Evolutionary conservation across 2,888 invertebrate species (phyloP), one percentile per base, ranked within the genome.

Genomic region (Scaptomyza tumidula): DNA sequence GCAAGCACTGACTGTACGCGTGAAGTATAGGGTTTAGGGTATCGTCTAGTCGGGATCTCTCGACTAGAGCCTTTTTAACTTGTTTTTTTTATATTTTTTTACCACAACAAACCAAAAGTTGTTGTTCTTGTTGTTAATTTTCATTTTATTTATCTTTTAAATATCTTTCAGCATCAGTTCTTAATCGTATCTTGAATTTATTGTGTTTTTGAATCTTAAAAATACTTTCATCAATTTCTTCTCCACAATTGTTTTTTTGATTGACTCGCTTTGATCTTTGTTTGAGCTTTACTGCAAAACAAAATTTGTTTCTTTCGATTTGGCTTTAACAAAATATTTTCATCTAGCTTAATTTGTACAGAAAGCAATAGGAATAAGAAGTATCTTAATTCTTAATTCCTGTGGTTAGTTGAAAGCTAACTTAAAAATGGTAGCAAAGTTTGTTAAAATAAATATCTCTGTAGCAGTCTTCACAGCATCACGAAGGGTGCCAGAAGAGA

Each of bases 71-170:
- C 7, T 9, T 19, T 37, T n/a, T 19, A 16, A 29, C 4, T 31
- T 57, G 24, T 27, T 33, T 13, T 46, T 39, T 44, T 14, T 41
- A n/a, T 41, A 16, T n/a, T 19, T 35, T 35, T 24, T 13, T 24
- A 24, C 33, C 44, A 59, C 49, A 50, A 52, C 41, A 37, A 16
- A 44, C 37, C 29, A 46, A 31, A 58, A 58, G 48, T 58, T 69
- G 52, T 10, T 56, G n/a, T 29, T 35, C 9, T 9, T 14, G 44
- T 58, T 68, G 50, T 60, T 24, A 16, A 9, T 56, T 29, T 24
- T 24, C 11, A 33, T 50, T 50, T 55, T 50, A 44, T 58, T 67
- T 63, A 41, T 50, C 45, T 60, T 60, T 41, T 53, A 24, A 31
- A 49, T 61, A 39, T 16, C 19, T 39, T 19, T 13, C 24, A 16